phyloP scores from a whole-genome alignment of 2,888 invertebrate species.

The Sepiola atlantica region DNA sequence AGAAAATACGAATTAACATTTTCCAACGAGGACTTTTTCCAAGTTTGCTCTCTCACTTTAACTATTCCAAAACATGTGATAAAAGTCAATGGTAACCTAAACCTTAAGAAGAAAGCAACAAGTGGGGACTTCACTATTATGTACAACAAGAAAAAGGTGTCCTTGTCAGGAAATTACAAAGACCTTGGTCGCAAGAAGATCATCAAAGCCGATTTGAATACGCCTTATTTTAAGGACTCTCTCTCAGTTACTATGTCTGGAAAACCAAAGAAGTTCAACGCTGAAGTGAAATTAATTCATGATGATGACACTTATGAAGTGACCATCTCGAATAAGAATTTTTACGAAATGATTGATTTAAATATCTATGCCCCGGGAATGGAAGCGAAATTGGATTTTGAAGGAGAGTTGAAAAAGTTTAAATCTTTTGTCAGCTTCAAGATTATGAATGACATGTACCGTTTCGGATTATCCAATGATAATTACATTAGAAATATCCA shows the following conservation, averaged over 20 bases:
- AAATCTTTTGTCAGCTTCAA: neutral
- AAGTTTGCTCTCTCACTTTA: too few relatives aligned
- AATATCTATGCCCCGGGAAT: neutral
- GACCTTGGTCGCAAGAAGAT: neutral
- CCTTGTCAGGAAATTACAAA: neutral
- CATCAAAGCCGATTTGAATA: neutral
- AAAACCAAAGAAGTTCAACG: slow-evolving; percentile 33
- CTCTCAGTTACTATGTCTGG: neutral
- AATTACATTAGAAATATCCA: neutral
- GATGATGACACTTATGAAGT: neutral
- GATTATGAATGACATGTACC: neutral
- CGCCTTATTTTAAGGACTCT: neutral
- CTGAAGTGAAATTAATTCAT: neutral
- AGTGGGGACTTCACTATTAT: neutral
- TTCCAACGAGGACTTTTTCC: too few relatives aligned
- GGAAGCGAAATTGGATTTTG: neutral
- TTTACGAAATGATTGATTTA: neutral
- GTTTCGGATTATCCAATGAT: neutral
- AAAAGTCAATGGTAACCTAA: neutral
- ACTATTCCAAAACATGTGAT: too few relatives aligned
- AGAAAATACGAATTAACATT: too few relatives aligned
- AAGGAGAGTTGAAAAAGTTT: neutral
- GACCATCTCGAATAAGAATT: neutral
- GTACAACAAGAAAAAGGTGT: neutral
- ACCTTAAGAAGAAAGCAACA: neutral